Evolutionary conservation across 2,113 vertebrate species (phyloP).

Genomic region (Salvelinus namaycush): DNA sequence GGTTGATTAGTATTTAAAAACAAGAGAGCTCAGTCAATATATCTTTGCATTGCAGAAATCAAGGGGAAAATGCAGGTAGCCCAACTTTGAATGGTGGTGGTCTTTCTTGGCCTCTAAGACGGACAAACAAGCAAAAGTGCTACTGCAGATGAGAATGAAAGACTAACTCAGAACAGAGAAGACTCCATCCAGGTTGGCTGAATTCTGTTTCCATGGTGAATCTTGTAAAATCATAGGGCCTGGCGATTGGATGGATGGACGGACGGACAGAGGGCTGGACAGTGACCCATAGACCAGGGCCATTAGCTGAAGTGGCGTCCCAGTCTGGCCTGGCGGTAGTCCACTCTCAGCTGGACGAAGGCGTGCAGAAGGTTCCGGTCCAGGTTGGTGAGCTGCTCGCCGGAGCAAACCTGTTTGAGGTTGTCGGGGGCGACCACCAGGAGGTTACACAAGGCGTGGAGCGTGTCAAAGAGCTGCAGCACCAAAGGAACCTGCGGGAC

Average conservation of each 20-base stretch:
- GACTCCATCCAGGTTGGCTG: neutral
- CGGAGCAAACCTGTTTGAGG: constrained; percentile 98
- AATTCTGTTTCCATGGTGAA: constrained; percentile 46
- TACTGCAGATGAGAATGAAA: constrained; percentile 36
- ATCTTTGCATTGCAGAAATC: constrained; percentile 40
- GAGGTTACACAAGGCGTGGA: constrained; percentile 98
- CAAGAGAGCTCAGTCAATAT: constrained; percentile 44
- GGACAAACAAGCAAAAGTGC: constrained; percentile 28
- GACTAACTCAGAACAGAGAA: neutral
- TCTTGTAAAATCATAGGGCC: constrained; percentile 40
- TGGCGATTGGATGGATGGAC: constrained; percentile 51
- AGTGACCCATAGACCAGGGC: constrained; percentile 21
- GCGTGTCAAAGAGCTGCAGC: constrained; percentile 97
- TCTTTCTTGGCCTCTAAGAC: constrained; percentile 16
- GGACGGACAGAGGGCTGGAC: constrained; percentile 36
- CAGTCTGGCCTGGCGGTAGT: constrained; percentile 94
- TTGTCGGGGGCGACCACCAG: constrained; percentile 97
- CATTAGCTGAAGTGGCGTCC: constrained; percentile 95
- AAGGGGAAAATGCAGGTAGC: neutral
- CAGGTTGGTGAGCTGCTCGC: constrained; percentile 96
- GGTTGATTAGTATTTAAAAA: constrained; percentile 69
- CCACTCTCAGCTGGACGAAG: constrained; percentile 95
- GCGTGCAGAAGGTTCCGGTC: constrained; percentile 97
- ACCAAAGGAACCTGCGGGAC: constrained; percentile 87
- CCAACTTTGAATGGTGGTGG: no score